A percentile compares a stretch with the other conserved stretches of the same genome.
These are phyloP conservation scores for Eupithecia pulchellata DNA, from an alignment of 2,888 invertebrate species.

Conservation along the genomic window DNA sequence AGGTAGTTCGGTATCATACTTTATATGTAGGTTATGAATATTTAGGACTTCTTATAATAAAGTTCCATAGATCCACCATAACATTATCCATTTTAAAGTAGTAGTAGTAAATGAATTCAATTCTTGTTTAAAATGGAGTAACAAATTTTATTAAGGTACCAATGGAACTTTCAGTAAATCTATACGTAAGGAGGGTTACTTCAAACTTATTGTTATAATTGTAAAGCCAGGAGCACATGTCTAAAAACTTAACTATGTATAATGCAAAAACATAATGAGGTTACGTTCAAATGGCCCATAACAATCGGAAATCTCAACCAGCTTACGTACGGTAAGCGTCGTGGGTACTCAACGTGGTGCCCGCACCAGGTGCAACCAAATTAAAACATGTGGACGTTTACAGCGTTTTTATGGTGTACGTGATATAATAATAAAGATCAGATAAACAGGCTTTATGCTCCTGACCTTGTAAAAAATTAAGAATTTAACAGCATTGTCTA, in stretches of 20 bases:
- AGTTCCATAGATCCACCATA: not conserved
- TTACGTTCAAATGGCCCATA: not conserved
- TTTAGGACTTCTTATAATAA: constrained; percentile 45
- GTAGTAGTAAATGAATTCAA: not conserved
- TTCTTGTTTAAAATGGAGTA: not conserved
- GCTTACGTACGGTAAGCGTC: not conserved
- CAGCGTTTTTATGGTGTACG: not conserved
- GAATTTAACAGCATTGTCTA: constrained; percentile 64
- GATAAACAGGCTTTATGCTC: not conserved
- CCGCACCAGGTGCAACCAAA: not conserved
- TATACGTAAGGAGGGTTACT: constrained; percentile 1
- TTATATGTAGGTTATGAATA: constrained; percentile 48
- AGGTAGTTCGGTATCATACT: constrained; percentile 76
- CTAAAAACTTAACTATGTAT: not conserved
- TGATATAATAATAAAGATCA: not conserved
- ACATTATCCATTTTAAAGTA: not conserved
- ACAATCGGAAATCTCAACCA: not conserved
- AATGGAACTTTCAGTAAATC: constrained; percentile 4
- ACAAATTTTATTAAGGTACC: not conserved
- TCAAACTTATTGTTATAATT: constrained; percentile 2
- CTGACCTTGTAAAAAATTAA: constrained; percentile 47
- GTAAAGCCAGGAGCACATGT: not conserved
- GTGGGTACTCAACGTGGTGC: not conserved
- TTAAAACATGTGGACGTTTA: not conserved
- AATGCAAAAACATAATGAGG: not conserved